phyloP scores from a whole-genome alignment of 2,797 vertebrate species.

The Falco naumanni region DNA sequence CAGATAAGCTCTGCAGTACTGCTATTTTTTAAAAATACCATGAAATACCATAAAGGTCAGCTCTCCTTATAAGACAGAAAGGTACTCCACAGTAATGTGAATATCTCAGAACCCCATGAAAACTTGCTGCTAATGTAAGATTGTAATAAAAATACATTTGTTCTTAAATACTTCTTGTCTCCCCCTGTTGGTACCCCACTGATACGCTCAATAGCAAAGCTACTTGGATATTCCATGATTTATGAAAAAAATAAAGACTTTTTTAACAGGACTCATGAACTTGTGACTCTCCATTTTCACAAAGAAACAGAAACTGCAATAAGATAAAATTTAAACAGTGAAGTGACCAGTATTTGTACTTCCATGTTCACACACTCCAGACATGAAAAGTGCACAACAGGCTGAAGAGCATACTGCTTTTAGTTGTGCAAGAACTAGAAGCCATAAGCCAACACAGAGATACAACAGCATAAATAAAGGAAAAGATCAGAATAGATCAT shows the following conservation, averaged over 20 bases:
- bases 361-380: neutral
- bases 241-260: neutral
- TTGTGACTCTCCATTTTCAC: neutral
- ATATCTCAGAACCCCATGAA: neutral
- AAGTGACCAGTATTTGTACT: neutral
- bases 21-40: too few relatives aligned
- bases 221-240: neutral
- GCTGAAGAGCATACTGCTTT: neutral
- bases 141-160: neutral
- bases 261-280: neutral
- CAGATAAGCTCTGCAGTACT: neutral
- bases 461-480: neutral
- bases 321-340: neutral
- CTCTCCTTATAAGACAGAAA: neutral
- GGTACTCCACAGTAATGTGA: too few relatives aligned
- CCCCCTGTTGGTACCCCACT: neutral
- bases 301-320: neutral
- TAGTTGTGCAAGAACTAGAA: neutral
- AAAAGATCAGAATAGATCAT: neutral
- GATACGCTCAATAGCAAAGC: neutral
- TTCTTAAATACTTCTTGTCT: neutral
- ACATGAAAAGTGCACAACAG: neutral
- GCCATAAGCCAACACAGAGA: neutral
- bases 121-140: neutral
- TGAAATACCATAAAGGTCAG: neutral